Base-by-base conservation (phyloP, 2,888 invertebrate species). In the Amblyjoppa proteus region DNA sequence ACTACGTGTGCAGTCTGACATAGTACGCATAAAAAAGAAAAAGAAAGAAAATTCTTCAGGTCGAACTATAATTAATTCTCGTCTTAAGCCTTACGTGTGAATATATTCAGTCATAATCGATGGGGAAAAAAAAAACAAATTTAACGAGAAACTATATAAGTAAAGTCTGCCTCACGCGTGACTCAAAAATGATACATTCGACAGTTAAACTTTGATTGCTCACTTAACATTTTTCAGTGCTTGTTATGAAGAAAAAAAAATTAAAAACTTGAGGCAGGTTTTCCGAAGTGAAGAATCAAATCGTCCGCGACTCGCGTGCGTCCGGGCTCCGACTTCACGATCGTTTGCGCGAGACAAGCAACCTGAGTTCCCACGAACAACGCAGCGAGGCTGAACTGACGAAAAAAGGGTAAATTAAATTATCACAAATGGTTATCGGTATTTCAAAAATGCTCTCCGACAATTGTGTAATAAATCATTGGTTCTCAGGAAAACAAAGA, bases 311-410 rank as follows among this genome's bases (percentile, higher is more conserved):
- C 71, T 58, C 66, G 20, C 13, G 53, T 11, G 45, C n/a, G 53
- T 25, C 53, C 53, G 49, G 71, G 25, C 45, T 53, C 76, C 31
- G 86, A 88, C 87, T 74, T 89, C 88, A 64, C 41, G 78, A 68
- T 86, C 90, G 87, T 78, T 90, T 90, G 89, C 87, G 31, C 49
- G 5, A 56, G 61, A 77, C 90, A 90, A 90, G 88, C 84, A 88
- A 88, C 84, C 70, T 80, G 87, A 90, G 89, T 56, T 41, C 51
- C 64, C 41, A 28, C 51, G 16, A 13, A 31, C 64, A 71, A 38
- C 28, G 16, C 53, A 77, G 11, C 28, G 56, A 68, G 41, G 38
- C 34, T 13, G 25, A 77, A 38, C 7, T 25, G 28, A 25, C 25
- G 58, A 28, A 13, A 11, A 58, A 28, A 13, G 28, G 28, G 25